phyloP scores from a whole-genome alignment of 2,113 vertebrate genomes.

The Chionodraco myersi region DNA sequence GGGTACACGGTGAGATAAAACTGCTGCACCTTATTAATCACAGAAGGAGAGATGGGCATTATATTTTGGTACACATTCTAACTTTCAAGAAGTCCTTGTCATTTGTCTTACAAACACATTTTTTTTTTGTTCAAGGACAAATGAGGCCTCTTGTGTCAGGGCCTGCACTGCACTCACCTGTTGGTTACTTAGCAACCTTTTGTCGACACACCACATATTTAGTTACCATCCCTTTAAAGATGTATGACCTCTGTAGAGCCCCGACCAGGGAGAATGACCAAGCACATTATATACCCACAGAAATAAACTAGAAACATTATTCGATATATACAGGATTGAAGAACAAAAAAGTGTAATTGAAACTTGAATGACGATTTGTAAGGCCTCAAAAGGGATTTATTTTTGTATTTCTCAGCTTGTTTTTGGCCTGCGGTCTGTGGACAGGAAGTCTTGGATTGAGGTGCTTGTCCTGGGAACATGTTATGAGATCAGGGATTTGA shows the following conservation, averaged over 20 bases:
- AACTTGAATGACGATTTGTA: not conserved
- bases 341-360: not conserved
- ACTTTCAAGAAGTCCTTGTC: not conserved
- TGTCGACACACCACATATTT: constrained; percentile 83
- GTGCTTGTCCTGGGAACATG: constrained; percentile 67
- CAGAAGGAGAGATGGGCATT: not conserved
- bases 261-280: constrained; percentile 67
- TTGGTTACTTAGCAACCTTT: constrained; percentile 84
- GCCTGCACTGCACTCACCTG: constrained; percentile 74
- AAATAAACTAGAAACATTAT: not conserved
- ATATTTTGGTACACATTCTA: not conserved
- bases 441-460: constrained; percentile 66
- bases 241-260: constrained; percentile 82
- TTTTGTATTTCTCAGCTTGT: constrained; percentile 77
- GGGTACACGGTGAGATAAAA: constrained; percentile 84
- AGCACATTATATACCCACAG: constrained; percentile 43
- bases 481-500: constrained; percentile 83
- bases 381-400: not conserved
- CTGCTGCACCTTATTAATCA: not conserved
- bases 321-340: not conserved
- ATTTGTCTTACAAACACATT: constrained; percentile 3
- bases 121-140: constrained; percentile 63
- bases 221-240: constrained; percentile 91
- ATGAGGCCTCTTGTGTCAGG: constrained; percentile 59
- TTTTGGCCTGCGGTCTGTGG: constrained; percentile 60